A percentile compares a stretch with the other conserved stretches of the same genome.
Evolutionary conservation across 2,888 invertebrate species (phyloP).

Genomic region (Drosophila colorata): DNA sequence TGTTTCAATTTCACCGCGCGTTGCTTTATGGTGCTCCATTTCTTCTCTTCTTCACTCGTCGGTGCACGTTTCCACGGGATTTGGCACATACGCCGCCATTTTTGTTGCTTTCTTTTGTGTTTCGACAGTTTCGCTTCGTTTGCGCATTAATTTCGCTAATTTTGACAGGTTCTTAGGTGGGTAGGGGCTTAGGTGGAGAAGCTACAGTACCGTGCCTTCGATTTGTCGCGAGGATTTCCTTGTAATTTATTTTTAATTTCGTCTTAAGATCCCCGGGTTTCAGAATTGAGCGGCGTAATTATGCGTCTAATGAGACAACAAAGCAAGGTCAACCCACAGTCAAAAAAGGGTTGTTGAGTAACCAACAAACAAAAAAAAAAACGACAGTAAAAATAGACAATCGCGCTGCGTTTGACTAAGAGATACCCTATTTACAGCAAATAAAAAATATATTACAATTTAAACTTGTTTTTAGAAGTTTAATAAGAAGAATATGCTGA

Average conservation of each 20-base stretch:
- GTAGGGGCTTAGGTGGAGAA: background rate
- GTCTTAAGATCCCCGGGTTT: conserved; percentile 49
- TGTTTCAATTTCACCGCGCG: conserved; percentile 69
- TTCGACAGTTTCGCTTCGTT: conserved; percentile 68
- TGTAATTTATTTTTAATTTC: conserved; percentile 77
- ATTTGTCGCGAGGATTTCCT: conserved; percentile 66
- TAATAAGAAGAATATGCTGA: too few relatives aligned
- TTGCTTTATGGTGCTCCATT: conserved; percentile 16
- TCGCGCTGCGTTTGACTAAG: background rate
- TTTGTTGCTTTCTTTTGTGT: conserved; percentile 46
- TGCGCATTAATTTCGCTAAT: conserved; percentile 77
- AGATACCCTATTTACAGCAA: conserved; percentile 5
- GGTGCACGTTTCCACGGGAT: conserved; percentile 32
- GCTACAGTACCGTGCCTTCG: conserved; percentile 43
- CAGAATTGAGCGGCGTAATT: conserved; percentile 66
- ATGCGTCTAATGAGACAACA: conserved; percentile 79
- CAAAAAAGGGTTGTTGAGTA: conserved; percentile 19
- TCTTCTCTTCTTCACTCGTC: conserved; percentile 1
- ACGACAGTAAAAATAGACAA: background rate
- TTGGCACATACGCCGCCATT: conserved; percentile 65
- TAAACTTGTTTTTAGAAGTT: too few relatives aligned
- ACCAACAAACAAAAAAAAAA: conserved; percentile 26
- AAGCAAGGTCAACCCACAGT: conserved; percentile 54
- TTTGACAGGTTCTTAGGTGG: conserved; percentile 62
- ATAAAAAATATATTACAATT: background rate